Base-by-base conservation (phyloP, 2,888 invertebrate genomes). In the Lottia gigantea region DNA sequence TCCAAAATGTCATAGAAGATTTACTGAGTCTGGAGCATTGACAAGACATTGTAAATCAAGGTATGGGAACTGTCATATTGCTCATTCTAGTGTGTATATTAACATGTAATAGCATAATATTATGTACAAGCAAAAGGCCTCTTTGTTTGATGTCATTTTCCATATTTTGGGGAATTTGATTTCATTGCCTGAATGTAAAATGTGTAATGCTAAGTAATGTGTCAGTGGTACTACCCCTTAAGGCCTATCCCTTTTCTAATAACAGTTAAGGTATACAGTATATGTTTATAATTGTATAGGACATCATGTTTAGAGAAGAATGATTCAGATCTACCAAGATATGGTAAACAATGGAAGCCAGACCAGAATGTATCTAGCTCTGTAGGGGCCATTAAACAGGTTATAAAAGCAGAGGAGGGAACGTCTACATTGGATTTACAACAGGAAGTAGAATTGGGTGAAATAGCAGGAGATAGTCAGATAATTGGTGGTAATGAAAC, bases 11-110 rank as follows among this genome's bases (percentile, higher is more conserved):
- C 81, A 80, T 2, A 74, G 87, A 47, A 76, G 73, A 16, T 87
- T 87, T 74, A 75, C 84, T n/a, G 87, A 87, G 73, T 85, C 85
- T 31, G 86, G 86, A 12, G 85, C 86, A 19, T 76, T 87, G 14
- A 85, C 83, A 16, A 72, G 87, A 62, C 87, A 87, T 73, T 70
- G 82, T 64, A 84, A 83, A 72, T 82, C 85, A 62, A 82, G 86
- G 87, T 85, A 68, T 72, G 8, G 40, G 25, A 31, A 49, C n/a
- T 31, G 31, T 31, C 6, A 31, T 31, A 31, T 31, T 31, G 31
- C 2, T 31, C 31, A 31, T 31, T 31, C 31, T 31, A 31, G 31
- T 2, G 31, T 31, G 31, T 31, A 31, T 31, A 31, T 2, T n/a
- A n/a, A n/a, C n/a, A 31, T 31, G 31, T 31, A n/a, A n/a, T n/a